Conservation (phyloP, 2,113 vertebrate species). For the Pristiophorus japonicus region DNA sequence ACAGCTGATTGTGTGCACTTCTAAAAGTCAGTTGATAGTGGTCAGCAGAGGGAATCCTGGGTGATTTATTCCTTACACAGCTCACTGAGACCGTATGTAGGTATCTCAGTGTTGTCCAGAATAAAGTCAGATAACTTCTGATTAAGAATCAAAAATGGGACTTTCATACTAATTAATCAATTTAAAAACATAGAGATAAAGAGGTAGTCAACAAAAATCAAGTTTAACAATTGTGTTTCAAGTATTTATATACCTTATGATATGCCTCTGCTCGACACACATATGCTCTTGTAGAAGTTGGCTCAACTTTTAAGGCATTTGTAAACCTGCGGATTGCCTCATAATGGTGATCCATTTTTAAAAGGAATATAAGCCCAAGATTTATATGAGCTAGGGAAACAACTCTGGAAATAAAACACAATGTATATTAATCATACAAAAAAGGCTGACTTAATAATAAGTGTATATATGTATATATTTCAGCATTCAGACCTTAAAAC, state of each 20-base stretch:
- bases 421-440: neutral
- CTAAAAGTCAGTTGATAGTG: neutral
- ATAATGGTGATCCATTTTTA: conserved; percentile 52
- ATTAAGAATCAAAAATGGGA: neutral
- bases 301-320: conserved; percentile 56
- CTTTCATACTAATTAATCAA: neutral
- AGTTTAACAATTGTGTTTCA: conserved; percentile 11
- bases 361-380: conserved; percentile 61
- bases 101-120: neutral
- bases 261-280: conserved; percentile 59
- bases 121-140: neutral
- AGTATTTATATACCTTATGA: conserved; percentile 53
- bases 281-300: conserved; percentile 55
- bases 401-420: conserved; percentile 49
- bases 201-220: neutral
- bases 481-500: neutral
- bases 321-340: conserved; percentile 61
- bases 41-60: neutral
- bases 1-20: neutral
- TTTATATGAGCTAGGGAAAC: conserved; percentile 56
- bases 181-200: neutral
- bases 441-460: neutral
- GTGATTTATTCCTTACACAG: neutral
- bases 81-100: neutral
- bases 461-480: neutral